Conservation (phyloP, 2,888 invertebrate genomes). For the Dexiosoma caninum region DNA sequence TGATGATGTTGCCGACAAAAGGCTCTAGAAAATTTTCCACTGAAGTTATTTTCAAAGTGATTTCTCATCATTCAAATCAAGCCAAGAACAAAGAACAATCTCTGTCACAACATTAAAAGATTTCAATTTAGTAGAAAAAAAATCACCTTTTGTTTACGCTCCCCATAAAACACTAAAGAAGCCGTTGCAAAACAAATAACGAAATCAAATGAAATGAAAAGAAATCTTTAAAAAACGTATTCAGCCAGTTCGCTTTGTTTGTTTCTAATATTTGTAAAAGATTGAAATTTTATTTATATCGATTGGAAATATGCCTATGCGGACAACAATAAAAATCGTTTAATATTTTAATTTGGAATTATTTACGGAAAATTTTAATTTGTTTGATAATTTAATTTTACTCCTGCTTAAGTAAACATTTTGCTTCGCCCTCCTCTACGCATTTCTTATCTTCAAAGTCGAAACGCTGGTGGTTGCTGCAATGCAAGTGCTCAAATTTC, state of each 20-base stretch:
- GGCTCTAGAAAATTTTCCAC: slow-evolving; percentile 42
- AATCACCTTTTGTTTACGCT: slow-evolving; percentile 27
- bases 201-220: neutral
- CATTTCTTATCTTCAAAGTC: slow-evolving; percentile 67
- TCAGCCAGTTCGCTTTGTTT: neutral
- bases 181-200: neutral
- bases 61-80: slow-evolving; percentile 55
- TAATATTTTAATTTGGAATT: too few relatives aligned
- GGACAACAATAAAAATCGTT: too few relatives aligned
- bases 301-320: too few relatives aligned
- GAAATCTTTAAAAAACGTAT: neutral
- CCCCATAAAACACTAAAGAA: too few relatives aligned
- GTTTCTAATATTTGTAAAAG: neutral
- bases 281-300: slow-evolving; percentile 8
- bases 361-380: neutral
- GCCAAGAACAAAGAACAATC: slow-evolving; percentile 33
- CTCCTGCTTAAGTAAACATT: slow-evolving; percentile 58
- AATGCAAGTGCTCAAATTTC: slow-evolving; percentile 69
- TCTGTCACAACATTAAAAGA: slow-evolving; percentile 21
- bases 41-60: slow-evolving; percentile 61
- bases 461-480: slow-evolving; percentile 69
- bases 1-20: slow-evolving; percentile 19
- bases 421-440: slow-evolving; percentile 66
- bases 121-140: slow-evolving; percentile 43
- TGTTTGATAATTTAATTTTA: neutral